Evolutionary conservation across 37 sponge, comb jelly and placozoan species (phyloP).

Genomic region (Crambe crambe): DNA sequence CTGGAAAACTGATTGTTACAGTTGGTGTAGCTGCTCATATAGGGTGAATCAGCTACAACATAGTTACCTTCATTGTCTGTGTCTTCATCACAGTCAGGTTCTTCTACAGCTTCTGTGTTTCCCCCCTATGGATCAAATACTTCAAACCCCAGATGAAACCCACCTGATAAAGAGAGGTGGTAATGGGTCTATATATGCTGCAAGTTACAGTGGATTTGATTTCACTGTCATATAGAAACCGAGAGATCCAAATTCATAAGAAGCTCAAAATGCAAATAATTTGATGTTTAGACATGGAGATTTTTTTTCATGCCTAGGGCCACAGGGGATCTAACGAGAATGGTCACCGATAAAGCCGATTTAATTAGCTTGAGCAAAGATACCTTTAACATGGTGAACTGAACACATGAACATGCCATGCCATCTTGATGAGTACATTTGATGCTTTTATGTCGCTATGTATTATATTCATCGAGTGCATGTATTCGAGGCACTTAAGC

Average conservation of each 20-base stretch:
- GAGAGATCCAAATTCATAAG: background rate
- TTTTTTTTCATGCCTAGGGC: background rate
- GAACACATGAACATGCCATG: constrained; percentile 1
- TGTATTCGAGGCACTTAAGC: background rate
- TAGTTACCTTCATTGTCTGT: background rate
- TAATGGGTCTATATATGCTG: background rate
- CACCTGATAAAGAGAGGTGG: background rate
- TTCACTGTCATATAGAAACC: background rate
- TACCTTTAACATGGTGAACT: no score
- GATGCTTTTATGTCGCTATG: constrained; percentile 52
- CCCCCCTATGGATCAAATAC: background rate
- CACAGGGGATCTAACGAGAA: background rate
- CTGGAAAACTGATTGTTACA: background rate
- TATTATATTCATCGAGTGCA: background rate
- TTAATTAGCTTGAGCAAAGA: background rate
- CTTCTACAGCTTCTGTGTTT: background rate
- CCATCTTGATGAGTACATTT: constrained; percentile 29
- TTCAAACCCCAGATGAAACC: background rate
- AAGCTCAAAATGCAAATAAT: background rate
- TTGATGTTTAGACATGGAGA: background rate
- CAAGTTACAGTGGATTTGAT: background rate
- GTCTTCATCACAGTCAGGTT: background rate
- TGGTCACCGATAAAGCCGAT: background rate
- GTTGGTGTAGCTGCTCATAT: background rate
- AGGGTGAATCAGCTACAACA: background rate